Base-by-base conservation (phyloP, 2,113 vertebrate species). In the Passer montanus region DNA sequence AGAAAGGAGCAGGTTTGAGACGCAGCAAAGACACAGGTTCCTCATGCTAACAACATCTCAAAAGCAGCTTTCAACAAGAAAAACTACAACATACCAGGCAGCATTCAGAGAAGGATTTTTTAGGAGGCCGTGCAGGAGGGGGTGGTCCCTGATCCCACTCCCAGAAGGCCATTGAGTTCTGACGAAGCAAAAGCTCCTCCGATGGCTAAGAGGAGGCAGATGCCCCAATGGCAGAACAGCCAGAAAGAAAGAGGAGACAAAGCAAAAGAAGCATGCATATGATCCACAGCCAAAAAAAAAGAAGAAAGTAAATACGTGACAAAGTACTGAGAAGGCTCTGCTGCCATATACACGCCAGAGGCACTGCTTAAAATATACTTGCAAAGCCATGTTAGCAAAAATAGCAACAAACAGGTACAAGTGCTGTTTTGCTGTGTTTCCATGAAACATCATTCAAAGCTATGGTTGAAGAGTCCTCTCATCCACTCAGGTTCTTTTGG, bases 81-180 rank as follows among this genome's bases (percentile, higher is more conserved):
- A 96, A 99, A 98, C 97, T 98, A 99, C 96, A 97, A 97, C 99
- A 98, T 99, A 99, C 99, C 99, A 99, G 99, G 92, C 98, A 99
- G 98, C 98, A 98, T 78, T 98, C 98, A 95, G 99, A 99, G 97
- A 98, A 98, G 96, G 99, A 99, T 97, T 99, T 99, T 99, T 99
- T 99, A 96, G 99, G 99, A 87, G 98, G 99, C 97, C 98, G 98
- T 98, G 98, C 91, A 96, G 98, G 98, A 94, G 98, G 98, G 98
- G 98, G 97, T 92, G 97, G 98, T 50, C 98, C 98, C 98, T 99
- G 98, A 97, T 99, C 98, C 99, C 99, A 99, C 97, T 99, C 99
- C 99, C 99, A 99, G 98, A 99, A 99, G 89, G 98, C 98, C 98
- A 99, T 98, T 97, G 98, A 99, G 97, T 99, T 99, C 98, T 98